Evolutionary conservation across 2,113 vertebrate genomes (phyloP).

Genomic region (Otocyon megalotis): DNA sequence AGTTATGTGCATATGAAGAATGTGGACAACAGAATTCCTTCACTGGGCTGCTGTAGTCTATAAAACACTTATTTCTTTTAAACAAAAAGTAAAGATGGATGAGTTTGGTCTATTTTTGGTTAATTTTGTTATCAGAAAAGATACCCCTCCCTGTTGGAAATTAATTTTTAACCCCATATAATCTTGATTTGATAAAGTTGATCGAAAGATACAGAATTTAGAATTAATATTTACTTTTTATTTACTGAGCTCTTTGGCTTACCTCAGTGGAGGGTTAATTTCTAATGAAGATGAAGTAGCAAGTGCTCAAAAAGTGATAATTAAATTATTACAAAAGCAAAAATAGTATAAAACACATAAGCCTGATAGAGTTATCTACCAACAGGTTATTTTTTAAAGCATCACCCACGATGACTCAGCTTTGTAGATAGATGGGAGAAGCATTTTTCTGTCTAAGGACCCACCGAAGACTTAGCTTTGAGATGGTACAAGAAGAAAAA

Average conservation of each 20-base stretch:
- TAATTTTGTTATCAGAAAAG: background rate
- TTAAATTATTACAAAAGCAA: background rate
- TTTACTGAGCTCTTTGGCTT: background rate
- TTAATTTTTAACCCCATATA: background rate
- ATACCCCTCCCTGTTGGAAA: background rate
- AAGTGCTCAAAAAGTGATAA: background rate
- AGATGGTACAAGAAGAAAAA: background rate
- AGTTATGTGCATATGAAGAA: background rate
- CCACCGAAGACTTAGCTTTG: background rate
- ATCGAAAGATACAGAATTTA: background rate
- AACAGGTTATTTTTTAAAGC: background rate
- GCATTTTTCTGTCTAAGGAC: background rate
- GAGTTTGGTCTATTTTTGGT: background rate
- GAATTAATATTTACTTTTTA: background rate
- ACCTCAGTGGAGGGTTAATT: background rate
- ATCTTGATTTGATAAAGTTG: background rate
- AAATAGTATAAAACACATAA: background rate
- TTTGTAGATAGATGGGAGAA: background rate
- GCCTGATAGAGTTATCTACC: background rate
- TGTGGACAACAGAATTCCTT: background rate
- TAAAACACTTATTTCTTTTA: background rate
- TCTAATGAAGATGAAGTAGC: background rate
- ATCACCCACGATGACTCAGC: background rate
- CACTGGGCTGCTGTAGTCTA: background rate
- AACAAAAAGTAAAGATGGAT: background rate